Evolutionary conservation across 2,113 vertebrate species (phyloP).

Genomic region (Orycteropus afer): DNA sequence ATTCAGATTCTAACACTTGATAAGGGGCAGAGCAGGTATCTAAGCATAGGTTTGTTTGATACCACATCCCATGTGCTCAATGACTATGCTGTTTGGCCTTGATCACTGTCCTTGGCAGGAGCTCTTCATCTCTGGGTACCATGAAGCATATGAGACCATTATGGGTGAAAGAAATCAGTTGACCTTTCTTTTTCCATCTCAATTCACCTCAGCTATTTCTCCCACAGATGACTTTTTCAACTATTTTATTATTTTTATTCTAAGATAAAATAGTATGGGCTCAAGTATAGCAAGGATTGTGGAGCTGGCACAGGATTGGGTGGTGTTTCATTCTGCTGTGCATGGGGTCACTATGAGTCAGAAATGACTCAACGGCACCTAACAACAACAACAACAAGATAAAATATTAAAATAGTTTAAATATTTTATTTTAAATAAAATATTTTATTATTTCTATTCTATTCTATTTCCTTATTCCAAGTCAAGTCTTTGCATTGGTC

Average conservation of each 20-base stretch:
- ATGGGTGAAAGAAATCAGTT: neutral
- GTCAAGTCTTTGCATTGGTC: neutral
- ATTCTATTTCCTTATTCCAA: no score
- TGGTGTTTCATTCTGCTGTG: no score
- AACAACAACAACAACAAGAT: no score
- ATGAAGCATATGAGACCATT: neutral
- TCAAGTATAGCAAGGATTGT: no score
- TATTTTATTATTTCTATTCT: neutral
- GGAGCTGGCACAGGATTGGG: no score
- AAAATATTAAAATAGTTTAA: no score
- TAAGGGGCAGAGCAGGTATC: neutral
- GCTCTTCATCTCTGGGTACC: neutral
- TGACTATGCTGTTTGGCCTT: neutral
- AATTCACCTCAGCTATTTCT: neutral
- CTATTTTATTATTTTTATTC: neutral
- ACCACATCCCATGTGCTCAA: accelerated
- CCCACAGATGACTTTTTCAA: neutral
- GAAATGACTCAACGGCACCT: no score
- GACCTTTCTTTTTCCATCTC: neutral
- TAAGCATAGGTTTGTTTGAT: neutral
- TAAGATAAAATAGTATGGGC: no score
- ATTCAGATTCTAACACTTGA: accelerated
- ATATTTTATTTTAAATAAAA: no score
- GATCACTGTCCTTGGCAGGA: neutral
- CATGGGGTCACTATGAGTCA: no score